Percentiles rank a stretch among this genome's conserved stretches.
These are phyloP conservation scores for Drosophila merina DNA, from an alignment of 2,888 invertebrate species.

Conservation along the genomic window DNA sequence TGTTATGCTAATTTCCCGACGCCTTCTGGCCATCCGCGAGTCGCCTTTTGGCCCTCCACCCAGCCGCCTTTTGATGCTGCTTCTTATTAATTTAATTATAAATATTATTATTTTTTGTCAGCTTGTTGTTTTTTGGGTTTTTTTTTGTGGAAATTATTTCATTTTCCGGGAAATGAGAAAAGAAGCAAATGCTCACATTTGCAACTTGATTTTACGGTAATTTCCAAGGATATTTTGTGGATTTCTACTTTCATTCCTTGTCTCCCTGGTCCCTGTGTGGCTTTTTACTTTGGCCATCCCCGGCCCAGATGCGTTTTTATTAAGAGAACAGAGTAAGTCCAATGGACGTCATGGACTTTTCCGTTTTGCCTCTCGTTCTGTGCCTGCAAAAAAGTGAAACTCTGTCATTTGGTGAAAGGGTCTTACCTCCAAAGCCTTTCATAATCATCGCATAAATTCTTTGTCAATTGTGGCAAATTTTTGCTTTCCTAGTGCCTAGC, in stretches of 20 bases:
- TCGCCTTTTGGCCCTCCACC: constrained; percentile 35
- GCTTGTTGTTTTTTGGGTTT: constrained; percentile 4
- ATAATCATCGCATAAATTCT: constrained; percentile 75
- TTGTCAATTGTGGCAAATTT: constrained; percentile 75
- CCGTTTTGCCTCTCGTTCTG: constrained; percentile 27
- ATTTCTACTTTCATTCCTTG: constrained; percentile 14
- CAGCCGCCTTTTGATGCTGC: constrained; percentile 44
- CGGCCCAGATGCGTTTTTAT: constrained; percentile 51
- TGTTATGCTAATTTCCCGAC: constrained; percentile 76
- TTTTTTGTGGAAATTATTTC: constrained; percentile 9
- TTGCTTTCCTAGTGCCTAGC: constrained; percentile 22
- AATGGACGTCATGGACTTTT: constrained; percentile 18
- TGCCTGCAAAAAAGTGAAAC: constrained; percentile 53
- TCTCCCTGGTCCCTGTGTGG: not conserved
- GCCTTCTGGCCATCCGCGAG: constrained; percentile 64
- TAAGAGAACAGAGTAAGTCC: constrained; percentile 54
- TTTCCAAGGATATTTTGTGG: constrained; percentile 33
- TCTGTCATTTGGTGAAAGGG: constrained; percentile 57
- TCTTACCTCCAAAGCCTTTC: constrained; percentile 70
- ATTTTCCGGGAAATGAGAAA: constrained; percentile 25
- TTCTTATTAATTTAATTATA: constrained; percentile 67
- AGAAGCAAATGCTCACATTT: constrained; percentile 59
- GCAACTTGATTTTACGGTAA: constrained; percentile 63
- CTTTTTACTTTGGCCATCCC: constrained; percentile 21
- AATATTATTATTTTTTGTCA: constrained; percentile 30